Percentiles rank a stretch among this genome's conserved stretches.
Evolutionary conservation across 2,797 vertebrate species (phyloP).

Genomic region (Thripadectes ignobilis): DNA sequence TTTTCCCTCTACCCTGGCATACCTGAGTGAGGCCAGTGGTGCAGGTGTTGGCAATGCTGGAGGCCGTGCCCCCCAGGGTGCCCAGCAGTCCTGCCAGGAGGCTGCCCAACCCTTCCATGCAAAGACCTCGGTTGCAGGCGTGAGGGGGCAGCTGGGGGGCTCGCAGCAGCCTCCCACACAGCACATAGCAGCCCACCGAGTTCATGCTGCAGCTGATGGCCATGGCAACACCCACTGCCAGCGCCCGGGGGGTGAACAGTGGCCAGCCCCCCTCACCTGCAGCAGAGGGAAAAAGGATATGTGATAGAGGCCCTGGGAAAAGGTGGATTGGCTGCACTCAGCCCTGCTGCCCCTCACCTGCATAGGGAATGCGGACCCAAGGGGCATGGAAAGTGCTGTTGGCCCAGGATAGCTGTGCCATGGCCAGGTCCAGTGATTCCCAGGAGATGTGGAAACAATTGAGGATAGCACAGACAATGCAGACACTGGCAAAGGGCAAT

Average conservation of each 20-base stretch:
- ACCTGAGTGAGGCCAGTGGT: conserved; percentile 80
- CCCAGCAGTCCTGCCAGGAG: conserved; percentile 82
- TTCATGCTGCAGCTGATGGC: conserved; percentile 79
- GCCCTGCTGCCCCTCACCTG: conserved; percentile 68
- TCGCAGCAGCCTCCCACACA: conserved; percentile 75
- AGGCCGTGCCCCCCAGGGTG: conserved; percentile 69
- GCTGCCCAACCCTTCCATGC: conserved; percentile 81
- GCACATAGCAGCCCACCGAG: conserved; percentile 80
- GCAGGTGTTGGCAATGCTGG: conserved; percentile 82
- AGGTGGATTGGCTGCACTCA: neutral
- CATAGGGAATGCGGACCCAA: conserved; percentile 80
- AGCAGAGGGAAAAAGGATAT: neutral
- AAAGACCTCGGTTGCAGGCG: conserved; percentile 81
- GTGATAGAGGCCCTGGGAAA: neutral
- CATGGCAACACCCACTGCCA: conserved; percentile 79
- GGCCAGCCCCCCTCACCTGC: conserved; percentile 80
- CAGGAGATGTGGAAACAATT: conserved; percentile 15
- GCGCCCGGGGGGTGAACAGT: conserved; percentile 69
- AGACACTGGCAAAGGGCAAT: conserved; percentile 74
- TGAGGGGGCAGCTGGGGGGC: conserved; percentile 67
- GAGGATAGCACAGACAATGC: conserved; percentile 74
- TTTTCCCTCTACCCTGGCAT: neutral
- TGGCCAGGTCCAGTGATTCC: conserved; percentile 14
- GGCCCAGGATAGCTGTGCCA: conserved; percentile 17
- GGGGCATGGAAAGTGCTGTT: conserved; percentile 55